Evolutionary conservation across 2,113 vertebrate species (phyloP), one percentile per base, ranked within the genome.

Genomic region (Psettodes erumei): DNA sequence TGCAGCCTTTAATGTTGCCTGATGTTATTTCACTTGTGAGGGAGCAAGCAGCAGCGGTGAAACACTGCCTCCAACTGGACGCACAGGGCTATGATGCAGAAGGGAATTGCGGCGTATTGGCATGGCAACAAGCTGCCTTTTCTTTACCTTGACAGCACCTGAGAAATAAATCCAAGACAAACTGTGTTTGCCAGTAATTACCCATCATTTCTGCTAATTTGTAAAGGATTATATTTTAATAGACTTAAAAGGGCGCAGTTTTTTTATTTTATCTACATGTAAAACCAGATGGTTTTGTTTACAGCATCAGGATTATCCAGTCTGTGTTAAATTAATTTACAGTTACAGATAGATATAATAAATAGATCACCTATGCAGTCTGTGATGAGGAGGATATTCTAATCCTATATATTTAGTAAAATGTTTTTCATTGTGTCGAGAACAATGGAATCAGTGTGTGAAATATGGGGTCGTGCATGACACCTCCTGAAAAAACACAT

Each of bases 1-100:
- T 79, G 74, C 79, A 79, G 59, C 59, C 53, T 83, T 71, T 65
- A 21, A 59, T 56, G 64, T 27, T 70, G 61, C 63, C 45, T 45
- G 28, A n/a, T 75, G 61, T 19, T 38, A 27, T 51, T 65, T 23
- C 38, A 56, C 30, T 28, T 54, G 38, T 28, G 15, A 8, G 50
- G 38, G 11, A 10, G 5, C 30, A 40, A 5, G n/a, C 30, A 76
- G 71, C 6, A 15, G 61, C 40, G 61, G 79, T 50, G 60, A 85
- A 86, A 90, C 71, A 89, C 86, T 92, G 91, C 92, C 93, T 85
- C 81, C 92, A 16, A 25, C 70, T 92, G 93, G 89, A 62, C 33
- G 2, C 43, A 15, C 2, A 1, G 1, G 13, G 4, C 4, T 54
- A 75, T 79, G 32, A 70, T 25, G 37, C 53, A 61, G 5, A 8